A percentile compares a stretch with the other conserved stretches of the same genome.
These are phyloP conservation scores for Sphyrna mokarran DNA, from an alignment of 2,113 vertebrate species.

Conservation along the genomic window DNA sequence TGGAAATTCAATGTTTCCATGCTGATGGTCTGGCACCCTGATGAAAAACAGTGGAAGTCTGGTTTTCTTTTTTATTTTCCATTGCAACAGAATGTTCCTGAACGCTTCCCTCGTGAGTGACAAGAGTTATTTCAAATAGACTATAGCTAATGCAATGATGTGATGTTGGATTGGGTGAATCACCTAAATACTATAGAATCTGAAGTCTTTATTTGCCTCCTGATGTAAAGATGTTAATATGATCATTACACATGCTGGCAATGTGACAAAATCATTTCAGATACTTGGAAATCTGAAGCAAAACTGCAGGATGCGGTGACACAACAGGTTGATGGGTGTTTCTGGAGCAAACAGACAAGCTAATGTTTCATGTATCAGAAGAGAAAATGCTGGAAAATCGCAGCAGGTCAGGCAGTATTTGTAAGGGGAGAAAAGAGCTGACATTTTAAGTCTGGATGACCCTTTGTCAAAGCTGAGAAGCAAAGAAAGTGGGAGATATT, in stretches of 20 bases:
- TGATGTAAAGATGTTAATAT: too few species aligned
- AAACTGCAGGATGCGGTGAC: background rate
- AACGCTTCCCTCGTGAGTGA: background rate
- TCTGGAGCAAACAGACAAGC: background rate
- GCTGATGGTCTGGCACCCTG: background rate
- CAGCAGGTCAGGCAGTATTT: too few species aligned
- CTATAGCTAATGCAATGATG: background rate
- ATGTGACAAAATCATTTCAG: background rate
- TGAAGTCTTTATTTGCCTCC: background rate
- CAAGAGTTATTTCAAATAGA: background rate
- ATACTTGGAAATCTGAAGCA: background rate
- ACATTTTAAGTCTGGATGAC: too few species aligned
- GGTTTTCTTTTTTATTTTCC: background rate
- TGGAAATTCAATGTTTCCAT: constrained; percentile 18
- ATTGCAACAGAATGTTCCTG: background rate
- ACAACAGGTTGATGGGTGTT: background rate
- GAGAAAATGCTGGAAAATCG: too few species aligned
- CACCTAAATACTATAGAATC: background rate
- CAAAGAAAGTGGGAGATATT: too few species aligned
- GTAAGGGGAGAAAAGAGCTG: too few species aligned
- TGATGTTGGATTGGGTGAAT: background rate
- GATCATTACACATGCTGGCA: background rate
- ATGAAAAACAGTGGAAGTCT: background rate
- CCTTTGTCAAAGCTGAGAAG: too few species aligned
- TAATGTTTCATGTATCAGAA: background rate